Evolutionary conservation across 2,113 vertebrate species (phyloP).

Genomic region (Atrichornis clamosus): DNA sequence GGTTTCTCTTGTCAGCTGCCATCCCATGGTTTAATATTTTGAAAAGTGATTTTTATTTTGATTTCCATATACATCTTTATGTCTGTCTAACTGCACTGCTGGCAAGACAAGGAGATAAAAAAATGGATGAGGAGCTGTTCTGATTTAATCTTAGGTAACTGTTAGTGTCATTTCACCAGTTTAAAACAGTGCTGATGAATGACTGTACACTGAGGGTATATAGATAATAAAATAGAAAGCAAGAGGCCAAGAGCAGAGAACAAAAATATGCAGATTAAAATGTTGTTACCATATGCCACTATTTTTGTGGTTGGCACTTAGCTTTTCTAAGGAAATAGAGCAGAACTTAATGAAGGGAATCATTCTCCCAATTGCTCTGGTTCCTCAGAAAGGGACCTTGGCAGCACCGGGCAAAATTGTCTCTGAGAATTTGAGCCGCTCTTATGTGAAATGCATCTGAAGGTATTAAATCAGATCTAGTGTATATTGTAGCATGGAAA

Average conservation of each 20-base stretch:
- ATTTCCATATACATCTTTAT: neutral
- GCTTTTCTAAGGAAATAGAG: neutral
- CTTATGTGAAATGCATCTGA: neutral
- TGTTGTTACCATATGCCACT: neutral
- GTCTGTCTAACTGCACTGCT: neutral
- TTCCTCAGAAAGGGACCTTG: neutral
- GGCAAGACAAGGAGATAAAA: neutral
- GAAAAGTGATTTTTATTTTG: neutral
- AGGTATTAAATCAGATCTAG: neutral
- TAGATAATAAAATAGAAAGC: neutral
- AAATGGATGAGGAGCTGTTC: neutral
- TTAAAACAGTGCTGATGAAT: neutral
- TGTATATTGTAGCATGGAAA: neutral
- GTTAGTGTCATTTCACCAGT: neutral
- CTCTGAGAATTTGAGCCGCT: neutral
- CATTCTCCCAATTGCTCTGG: neutral
- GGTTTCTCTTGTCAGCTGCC: neutral
- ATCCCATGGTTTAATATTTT: neutral
- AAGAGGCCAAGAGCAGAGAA: neutral
- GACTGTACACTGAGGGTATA: neutral
- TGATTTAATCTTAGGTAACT: neutral
- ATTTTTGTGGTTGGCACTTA: neutral
- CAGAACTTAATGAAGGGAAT: neutral
- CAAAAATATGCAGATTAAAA: neutral
- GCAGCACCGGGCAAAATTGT: neutral